Evolutionary conservation across 2,888 invertebrate genomes (phyloP).

Genomic region (Ferrisia virgata): DNA sequence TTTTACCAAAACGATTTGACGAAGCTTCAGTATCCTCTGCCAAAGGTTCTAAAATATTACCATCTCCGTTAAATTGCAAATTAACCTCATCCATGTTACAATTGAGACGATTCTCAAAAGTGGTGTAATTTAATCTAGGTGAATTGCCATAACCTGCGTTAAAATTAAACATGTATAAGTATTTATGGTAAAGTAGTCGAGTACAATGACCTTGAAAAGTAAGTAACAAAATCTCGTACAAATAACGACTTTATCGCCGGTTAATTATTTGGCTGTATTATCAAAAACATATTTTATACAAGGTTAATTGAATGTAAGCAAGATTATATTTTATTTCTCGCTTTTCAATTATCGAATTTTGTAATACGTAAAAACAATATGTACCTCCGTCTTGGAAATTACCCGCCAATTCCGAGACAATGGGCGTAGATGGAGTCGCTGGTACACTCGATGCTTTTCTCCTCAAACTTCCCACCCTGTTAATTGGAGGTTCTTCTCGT

Average conservation of each 20-base stretch:
- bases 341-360: background rate
- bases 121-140: constrained; percentile 18
- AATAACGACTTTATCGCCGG: background rate
- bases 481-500: constrained; percentile 58
- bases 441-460: constrained; percentile 84
- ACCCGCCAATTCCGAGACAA: constrained; percentile 61
- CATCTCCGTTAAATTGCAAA: constrained; percentile 34
- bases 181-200: background rate
- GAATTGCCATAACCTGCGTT: constrained; percentile 33
- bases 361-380: background rate
- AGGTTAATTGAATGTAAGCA: constrained; percentile 26
- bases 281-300: constrained; percentile 6
- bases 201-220: background rate
- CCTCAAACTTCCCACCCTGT: constrained; percentile 58
- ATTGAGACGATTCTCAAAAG: constrained; percentile 24
- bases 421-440: constrained; percentile 80
- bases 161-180: background rate
- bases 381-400: constrained; percentile 17
- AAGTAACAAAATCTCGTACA: background rate
- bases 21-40: constrained; percentile 29
- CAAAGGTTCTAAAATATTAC: constrained; percentile 29
- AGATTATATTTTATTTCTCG: background rate
- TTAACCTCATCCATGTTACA: background rate
- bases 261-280: background rate
- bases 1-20: constrained; percentile 31